Base-by-base conservation (phyloP, 2,888 invertebrate species). In the Eupeodes latifasciatus region DNA sequence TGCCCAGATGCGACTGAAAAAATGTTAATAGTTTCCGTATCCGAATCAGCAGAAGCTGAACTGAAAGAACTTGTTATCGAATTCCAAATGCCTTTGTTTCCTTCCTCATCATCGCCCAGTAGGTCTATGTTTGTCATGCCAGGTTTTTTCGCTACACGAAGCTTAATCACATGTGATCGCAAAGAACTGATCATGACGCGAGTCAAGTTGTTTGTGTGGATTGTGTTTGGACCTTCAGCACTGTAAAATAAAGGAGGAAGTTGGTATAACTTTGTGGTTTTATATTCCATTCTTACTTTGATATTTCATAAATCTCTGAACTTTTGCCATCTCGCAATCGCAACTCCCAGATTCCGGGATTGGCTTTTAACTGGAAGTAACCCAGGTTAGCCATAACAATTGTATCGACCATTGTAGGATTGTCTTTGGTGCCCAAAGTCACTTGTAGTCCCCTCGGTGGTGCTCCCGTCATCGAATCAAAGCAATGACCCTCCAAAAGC, bases 341-440 rank as follows among this genome's bases (percentile, higher is more conserved):
- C 85, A 99, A 94, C 34, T 96, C 94, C 99, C 99, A 99, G 11
- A 98, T 97, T 0, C 99, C 99, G 1, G 99, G 99, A 93, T 98
- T 98, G 0, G 99, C 99, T 94, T 99, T 99, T 47, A 99, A 94
- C 94, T 98, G 98, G 95, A 99, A 99, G 94, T 99, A 99, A 14
- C 99, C 99, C 90, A 99, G 95, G 94, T 99, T 99, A 7, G 99
- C 99, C 99, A 99, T 99, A n/a, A 99, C 99, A 90, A 99, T 99
- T 19, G 99, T 99, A 94, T 99, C 99, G 90, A 98, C 97, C 90
- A 96, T 95, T 7, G 96, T 95, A 0, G 97, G 96, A 82, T 95
- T 94, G n/a, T 95, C 95, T 87, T 96, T 96, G 0, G 98, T 97
- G 62, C 99, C 99, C 69, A 99, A 94, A 5, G 97, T 97, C 84